Evolutionary conservation across 2,888 invertebrate species (phyloP).

Genomic region (Chironomus riparius): DNA sequence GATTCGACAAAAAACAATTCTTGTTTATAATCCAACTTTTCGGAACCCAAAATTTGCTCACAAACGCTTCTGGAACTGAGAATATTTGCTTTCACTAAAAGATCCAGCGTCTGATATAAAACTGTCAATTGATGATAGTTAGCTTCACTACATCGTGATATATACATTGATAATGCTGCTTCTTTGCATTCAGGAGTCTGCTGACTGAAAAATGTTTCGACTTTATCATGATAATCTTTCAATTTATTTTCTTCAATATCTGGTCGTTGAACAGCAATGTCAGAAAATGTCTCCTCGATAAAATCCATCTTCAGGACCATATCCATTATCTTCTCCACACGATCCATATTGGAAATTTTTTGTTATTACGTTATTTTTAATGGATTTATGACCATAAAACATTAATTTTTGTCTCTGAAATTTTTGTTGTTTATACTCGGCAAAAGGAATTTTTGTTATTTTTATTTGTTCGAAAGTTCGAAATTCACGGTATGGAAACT

Average conservation of each 20-base stretch:
- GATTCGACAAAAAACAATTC: constrained; percentile 84
- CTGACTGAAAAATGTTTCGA: constrained; percentile 54
- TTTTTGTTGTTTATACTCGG: neutral
- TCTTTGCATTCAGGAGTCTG: constrained; percentile 66
- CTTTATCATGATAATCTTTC: constrained; percentile 56
- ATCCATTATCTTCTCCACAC: constrained; percentile 5
- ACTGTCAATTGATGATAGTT: constrained; percentile 67
- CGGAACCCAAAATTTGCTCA: constrained; percentile 74
- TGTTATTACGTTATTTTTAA: neutral
- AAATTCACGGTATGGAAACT: too few relatives aligned
- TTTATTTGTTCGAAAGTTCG: too few relatives aligned
- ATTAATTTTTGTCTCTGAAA: neutral
- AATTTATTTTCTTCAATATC: constrained; percentile 61
- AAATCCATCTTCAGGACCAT: constrained; percentile 63
- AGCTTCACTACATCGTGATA: constrained; percentile 61
- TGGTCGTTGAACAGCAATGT: constrained; percentile 70
- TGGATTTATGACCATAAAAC: too few relatives aligned
- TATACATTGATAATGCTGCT: constrained; percentile 62
- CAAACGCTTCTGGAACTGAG: constrained; percentile 78
- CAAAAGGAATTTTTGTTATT: too few relatives aligned
- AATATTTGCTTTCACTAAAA: constrained; percentile 60
- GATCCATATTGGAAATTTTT: constrained; percentile 5
- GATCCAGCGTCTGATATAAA: constrained; percentile 65
- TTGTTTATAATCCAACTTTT: constrained; percentile 70
- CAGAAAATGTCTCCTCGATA: constrained; percentile 83